phyloP scores from a whole-genome alignment of 1,140 invertebrate genomes.

The Lepidostoma basale region DNA sequence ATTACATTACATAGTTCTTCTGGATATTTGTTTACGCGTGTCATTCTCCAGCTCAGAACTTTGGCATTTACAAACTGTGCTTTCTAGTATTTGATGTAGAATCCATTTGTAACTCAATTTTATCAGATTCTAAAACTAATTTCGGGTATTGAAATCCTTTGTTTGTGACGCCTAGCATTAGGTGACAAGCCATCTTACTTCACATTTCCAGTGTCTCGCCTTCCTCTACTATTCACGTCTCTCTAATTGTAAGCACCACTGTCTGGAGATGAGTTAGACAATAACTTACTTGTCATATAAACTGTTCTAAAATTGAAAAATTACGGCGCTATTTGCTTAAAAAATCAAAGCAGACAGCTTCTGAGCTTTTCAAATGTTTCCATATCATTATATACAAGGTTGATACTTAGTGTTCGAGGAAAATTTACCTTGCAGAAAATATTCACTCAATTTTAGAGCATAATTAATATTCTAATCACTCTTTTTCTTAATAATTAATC shows the following conservation, averaged over 20 bases:
- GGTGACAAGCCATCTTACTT: neutral
- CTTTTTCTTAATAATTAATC: no score
- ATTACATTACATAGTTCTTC: conserved; percentile 8
- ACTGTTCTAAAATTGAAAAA: neutral
- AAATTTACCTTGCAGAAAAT: neutral
- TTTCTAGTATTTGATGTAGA: neutral
- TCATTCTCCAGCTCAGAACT: conserved; percentile 12
- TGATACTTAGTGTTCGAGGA: neutral
- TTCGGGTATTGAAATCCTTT: neutral
- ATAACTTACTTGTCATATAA: neutral
- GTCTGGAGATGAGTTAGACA: neutral
- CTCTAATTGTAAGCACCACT: neutral
- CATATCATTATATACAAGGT: neutral
- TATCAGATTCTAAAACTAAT: neutral
- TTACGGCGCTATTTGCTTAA: neutral
- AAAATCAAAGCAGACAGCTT: neutral
- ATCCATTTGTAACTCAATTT: neutral
- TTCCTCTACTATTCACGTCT: neutral
- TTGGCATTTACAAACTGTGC: conserved; percentile 10
- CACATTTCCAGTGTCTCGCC: neutral
- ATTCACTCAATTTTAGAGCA: no score
- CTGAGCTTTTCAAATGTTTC: neutral
- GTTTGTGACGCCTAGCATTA: neutral
- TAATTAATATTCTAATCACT: no score
- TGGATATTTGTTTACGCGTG: conserved; percentile 7